Evolutionary conservation across 2,888 invertebrate genomes (phyloP).

Genomic region (Hyalella azteca): DNA sequence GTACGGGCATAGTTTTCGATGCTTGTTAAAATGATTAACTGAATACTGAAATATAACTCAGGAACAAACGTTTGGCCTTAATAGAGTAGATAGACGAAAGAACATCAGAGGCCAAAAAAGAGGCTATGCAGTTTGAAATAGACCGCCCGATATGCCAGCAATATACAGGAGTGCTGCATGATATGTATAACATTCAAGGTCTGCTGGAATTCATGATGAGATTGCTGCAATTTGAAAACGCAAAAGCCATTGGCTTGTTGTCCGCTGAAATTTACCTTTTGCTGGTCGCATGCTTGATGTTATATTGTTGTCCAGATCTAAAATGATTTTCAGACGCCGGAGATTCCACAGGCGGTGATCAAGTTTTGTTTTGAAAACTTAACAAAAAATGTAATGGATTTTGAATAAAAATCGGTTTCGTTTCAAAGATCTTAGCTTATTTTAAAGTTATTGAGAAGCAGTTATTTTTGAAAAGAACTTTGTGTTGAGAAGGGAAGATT

Average conservation of each 20-base stretch:
- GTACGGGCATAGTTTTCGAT: too few relatives aligned
- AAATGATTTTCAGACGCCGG: not conserved
- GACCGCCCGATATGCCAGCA: not conserved
- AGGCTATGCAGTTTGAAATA: not conserved
- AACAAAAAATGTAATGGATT: too few relatives aligned
- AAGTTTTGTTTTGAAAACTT: too few relatives aligned
- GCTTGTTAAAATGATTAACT: too few relatives aligned
- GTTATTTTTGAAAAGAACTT: not conserved
- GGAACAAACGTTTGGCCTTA: too few relatives aligned
- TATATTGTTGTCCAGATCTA: too few relatives aligned
- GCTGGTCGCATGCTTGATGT: too few relatives aligned
- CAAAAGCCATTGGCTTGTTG: not conserved
- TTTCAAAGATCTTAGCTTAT: too few relatives aligned
- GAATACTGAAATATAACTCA: too few relatives aligned
- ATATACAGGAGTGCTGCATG: not conserved
- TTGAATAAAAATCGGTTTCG: too few relatives aligned
- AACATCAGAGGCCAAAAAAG: not conserved
- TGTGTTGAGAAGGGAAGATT: not conserved
- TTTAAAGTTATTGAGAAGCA: not conserved
- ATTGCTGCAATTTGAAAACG: not conserved
- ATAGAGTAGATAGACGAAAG: not conserved
- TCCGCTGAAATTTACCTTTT: not conserved
- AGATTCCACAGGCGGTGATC: not conserved
- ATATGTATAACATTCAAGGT: not conserved
- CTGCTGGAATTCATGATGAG: not conserved